These are phyloP conservation scores for Chelonia mydas DNA, from an alignment of 2,797 vertebrate species.

Conservation along the genomic window DNA sequence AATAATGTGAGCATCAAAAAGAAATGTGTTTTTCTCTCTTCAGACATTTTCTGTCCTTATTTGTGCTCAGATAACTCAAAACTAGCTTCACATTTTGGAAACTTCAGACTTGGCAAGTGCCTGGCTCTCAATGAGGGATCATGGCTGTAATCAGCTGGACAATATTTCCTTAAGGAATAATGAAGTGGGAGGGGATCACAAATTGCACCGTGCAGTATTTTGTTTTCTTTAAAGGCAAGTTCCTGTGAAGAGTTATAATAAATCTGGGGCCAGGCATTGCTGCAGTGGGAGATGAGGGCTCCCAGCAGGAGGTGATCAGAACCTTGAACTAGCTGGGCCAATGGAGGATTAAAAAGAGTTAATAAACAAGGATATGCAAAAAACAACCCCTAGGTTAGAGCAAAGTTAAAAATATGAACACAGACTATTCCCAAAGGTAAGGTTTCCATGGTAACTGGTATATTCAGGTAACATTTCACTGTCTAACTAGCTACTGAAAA, in stretches of 20 bases:
- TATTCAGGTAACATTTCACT: neutral
- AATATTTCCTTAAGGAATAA: neutral
- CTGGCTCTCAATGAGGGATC: conserved; percentile 15
- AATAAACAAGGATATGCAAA: neutral
- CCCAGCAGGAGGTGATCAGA: neutral
- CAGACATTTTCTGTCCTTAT: conserved; percentile 38
- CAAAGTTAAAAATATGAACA: neutral
- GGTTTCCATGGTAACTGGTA: too few species aligned
- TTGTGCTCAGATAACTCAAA: conserved; percentile 63
- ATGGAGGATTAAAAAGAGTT: neutral
- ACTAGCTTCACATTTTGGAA: conserved; percentile 48
- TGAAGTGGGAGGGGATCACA: neutral
- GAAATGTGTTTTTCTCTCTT: conserved; percentile 72
- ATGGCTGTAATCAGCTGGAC: neutral
- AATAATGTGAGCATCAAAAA: conserved; percentile 73
- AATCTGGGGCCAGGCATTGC: neutral
- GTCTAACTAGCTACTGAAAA: neutral
- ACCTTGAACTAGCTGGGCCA: neutral
- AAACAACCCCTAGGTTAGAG: rapidly evolving
- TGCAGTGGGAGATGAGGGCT: neutral
- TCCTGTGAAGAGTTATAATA: neutral
- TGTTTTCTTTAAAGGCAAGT: neutral
- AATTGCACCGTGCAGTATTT: neutral
- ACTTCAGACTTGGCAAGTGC: neutral
- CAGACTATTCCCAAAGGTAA: neutral